Base-by-base conservation (phyloP, 2,888 invertebrate genomes). In the Allacma fusca region DNA sequence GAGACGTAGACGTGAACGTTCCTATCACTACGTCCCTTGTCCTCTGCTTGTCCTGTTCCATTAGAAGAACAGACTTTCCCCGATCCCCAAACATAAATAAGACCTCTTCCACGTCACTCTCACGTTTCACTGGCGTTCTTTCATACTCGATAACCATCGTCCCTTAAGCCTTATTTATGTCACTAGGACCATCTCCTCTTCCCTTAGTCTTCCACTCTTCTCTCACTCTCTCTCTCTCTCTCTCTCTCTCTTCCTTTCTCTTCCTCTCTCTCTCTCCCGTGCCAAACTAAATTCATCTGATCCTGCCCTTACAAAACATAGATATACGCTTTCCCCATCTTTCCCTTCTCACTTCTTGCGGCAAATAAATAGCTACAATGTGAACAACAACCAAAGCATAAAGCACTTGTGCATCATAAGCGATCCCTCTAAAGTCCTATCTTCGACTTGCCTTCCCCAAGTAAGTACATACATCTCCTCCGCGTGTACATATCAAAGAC, bases 151-250 rank as follows among this genome's bases (percentile, higher is more conserved):
- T 84, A 84, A 84, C 82, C 81, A 83, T 83, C 82, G 79, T 81
- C 81, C 82, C 82, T 83, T 82, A 84, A 84, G 84, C 83, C 84
- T 84, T 84, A 84, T 84, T 84, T 84, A 84, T 84, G 82, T 82
- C 81, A 81, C 79, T 75, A 76, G 69, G 76, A 70, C 71, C 76
- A 75, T 79, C 76, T 75, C 78, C 76, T 75, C 78, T 75, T 76
- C 71, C 71, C 50, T 44, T 70, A 23, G 21, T 28, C 76, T 76
- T 50, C 69, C 13, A 23, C 67, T 75, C 29, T 23, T 26, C 68
- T 70, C 69, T 69, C 29, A 62, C 76, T 75, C 28, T 34, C 34
- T 72, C 68, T 76, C 69, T 57, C 62, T 29, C 62, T 24, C 57
- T 43, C 44, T 62, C 40, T 59, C 69, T 62, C 67, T 44, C 43